Conservation (phyloP, 2,797 vertebrate genomes). For the Sebastes hopkinsi region DNA sequence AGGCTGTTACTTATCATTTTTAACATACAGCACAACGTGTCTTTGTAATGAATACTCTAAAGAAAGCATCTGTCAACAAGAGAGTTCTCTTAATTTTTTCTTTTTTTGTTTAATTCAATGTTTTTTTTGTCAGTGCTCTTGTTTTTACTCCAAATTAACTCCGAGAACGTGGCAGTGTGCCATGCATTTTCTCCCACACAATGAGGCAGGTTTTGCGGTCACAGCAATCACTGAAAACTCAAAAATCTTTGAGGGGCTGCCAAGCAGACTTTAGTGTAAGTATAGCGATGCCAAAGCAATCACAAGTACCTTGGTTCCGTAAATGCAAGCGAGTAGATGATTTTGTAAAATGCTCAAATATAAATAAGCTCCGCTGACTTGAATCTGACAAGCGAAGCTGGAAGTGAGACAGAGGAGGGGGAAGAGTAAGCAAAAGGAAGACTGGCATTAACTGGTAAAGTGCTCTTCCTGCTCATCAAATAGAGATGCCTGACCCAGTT, state of each 20-base stretch:
- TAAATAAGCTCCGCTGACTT: constrained; percentile 39
- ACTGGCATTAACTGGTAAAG: constrained; percentile 62
- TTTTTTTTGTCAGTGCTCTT: constrained; percentile 30
- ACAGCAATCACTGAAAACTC: constrained; percentile 63
- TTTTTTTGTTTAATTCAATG: constrained; percentile 36
- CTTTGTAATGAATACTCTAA: not conserved
- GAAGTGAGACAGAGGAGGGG: constrained; percentile 24
- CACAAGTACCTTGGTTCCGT: constrained; percentile 57
- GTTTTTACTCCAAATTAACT: constrained; percentile 50
- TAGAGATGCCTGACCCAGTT: constrained; percentile 79
- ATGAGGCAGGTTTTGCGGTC: constrained; percentile 56
- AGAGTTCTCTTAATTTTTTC: constrained; percentile 14
- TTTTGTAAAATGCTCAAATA: constrained; percentile 57
- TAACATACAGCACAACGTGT: not conserved
- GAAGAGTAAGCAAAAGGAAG: constrained; percentile 51
- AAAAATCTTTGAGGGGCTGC: constrained; percentile 58
- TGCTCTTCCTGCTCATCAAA: constrained; percentile 71
- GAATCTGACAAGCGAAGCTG: constrained; percentile 48
- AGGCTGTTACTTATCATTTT: not conserved
- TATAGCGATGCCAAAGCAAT: constrained; percentile 62
- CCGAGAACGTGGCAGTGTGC: constrained; percentile 34
- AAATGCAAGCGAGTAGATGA: constrained; percentile 61
- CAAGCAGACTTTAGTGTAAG: constrained; percentile 64
- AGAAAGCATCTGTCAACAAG: constrained; percentile 33
- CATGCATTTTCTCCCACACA: constrained; percentile 47